A percentile compares a stretch with the other conserved stretches of the same genome.
Evolutionary conservation across 2,888 invertebrate species (phyloP).

Genomic region (Melinaea menophilus): DNA sequence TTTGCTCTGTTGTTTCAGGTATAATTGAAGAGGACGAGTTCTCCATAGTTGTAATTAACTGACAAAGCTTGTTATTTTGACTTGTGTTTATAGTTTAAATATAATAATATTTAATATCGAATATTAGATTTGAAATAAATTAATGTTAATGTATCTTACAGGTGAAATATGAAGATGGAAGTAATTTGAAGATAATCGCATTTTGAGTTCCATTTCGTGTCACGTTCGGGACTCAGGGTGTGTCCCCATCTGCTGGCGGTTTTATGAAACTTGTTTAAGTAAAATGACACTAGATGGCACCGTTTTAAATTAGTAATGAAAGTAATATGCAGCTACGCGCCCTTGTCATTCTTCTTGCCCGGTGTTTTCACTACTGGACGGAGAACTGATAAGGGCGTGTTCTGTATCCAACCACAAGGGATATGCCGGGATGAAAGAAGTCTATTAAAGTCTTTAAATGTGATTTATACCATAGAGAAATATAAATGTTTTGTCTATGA

Average conservation of each 20-base stretch:
- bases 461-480: not conserved
- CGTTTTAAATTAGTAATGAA: not conserved
- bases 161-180: not conserved
- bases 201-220: not conserved
- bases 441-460: not conserved
- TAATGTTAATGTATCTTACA: no score
- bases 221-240: constrained; percentile 14
- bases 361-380: constrained; percentile 93
- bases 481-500: no score
- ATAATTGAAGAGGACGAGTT: constrained; percentile 8
- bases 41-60: constrained; percentile 9
- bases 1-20: constrained; percentile 27
- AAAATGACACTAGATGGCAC: constrained; percentile 46
- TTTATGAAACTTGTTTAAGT: constrained; percentile 20
- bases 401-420: constrained; percentile 51
- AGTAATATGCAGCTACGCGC: constrained; percentile 64
- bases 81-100: no score
- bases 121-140: no score
- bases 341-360: constrained; percentile 98
- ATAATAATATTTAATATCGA: no score
- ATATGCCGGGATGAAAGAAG: constrained; percentile 21
- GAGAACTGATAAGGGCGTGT: constrained; percentile 99
- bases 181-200: not conserved
- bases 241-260: constrained; percentile 2
- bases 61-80: not conserved